Conservation (phyloP, 1,140 invertebrate genomes). For the Phymorhynchus buccinoides region DNA sequence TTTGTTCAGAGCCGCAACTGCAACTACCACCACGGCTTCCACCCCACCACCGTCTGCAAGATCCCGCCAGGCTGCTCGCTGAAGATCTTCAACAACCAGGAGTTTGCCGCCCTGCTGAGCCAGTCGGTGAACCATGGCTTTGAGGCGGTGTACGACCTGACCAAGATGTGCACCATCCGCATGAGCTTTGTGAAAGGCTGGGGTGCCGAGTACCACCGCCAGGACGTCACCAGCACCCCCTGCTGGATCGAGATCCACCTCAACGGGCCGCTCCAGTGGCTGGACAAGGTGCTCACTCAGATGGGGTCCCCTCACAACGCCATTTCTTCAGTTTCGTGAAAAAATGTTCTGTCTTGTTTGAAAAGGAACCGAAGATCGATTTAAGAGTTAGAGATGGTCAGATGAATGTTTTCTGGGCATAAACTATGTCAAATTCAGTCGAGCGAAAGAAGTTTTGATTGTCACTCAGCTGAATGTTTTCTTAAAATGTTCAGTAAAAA, state of each 20-base stretch:
- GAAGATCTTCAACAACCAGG: constrained; percentile 98
- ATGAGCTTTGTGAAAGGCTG: constrained; percentile 77
- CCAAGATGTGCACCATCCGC: constrained; percentile 98
- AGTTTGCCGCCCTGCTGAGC: constrained; percentile 90
- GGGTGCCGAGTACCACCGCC: constrained; percentile 76
- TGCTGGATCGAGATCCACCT: constrained; percentile 77
- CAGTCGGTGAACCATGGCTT: constrained; percentile 85
- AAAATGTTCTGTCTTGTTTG: too few species aligned
- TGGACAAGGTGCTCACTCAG: constrained; percentile 73
- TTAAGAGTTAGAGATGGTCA: too few species aligned
- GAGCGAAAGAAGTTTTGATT: neutral
- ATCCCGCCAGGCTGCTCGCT: constrained; percentile 85
- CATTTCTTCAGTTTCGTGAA: constrained; percentile 73
- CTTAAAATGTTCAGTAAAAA: too few species aligned
- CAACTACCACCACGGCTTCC: constrained; percentile 93
- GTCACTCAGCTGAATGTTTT: too few species aligned
- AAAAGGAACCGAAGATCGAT: too few species aligned
- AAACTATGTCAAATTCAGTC: too few species aligned
- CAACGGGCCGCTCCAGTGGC: constrained; percentile 75
- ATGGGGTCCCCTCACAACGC: constrained; percentile 73
- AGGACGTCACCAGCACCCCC: constrained; percentile 76
- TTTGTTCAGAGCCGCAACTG: constrained; percentile 98
- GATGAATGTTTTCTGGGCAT: too few species aligned
- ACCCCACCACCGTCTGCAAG: constrained; percentile 95
- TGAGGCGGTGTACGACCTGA: constrained; percentile 96